Evolutionary conservation across 2,113 vertebrate species (phyloP), one percentile per base, ranked within the genome.

Genomic region (Murina feae): DNA sequence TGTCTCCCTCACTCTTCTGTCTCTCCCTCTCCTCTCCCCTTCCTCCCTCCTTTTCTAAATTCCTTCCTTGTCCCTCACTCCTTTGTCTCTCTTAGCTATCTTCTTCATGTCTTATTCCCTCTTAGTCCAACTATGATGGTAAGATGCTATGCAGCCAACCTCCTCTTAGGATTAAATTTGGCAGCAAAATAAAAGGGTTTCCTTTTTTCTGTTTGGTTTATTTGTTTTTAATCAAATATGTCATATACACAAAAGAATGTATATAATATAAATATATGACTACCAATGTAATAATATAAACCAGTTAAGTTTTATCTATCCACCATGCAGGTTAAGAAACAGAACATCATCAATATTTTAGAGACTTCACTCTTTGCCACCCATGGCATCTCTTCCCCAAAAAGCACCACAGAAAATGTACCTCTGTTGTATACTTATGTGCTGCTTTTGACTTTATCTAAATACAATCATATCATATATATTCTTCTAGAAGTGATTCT

Each of bases 371-470:
- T 66, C 55, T 86, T 86, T 74, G 17, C 25, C 13, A 37, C 5
- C 51, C 4, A 8, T 32, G 1, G 11, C 21, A 25, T 11, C 13
- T 18, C 51, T 37, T 35, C 35, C 18, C 5, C 6, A 11, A 47
- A 60, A 25, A 72, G 69, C n/a, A 25, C 21, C n/a, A 53, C 9
- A 28, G 53, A 44, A 75, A 60, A 53, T 23, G 1, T 23, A 58
- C 53, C 4, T 90, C 44, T 39, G 4, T 49, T 13, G 6, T 30
- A 71, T 68, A 78, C 16, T 66, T 84, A n/a, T 93, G 35, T 28
- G 42, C 14, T 37, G 35, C 49, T 93, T 95, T 74, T 53, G 9
- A 85, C 58, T 83, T 79, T 51, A 55, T 51, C 32, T 66, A 49
- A 58, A 75, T 32, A 10, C 11, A 65, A 7, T 47, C 9, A 9